Evolutionary conservation across 2,113 vertebrate species (phyloP).

Genomic region (Oxygymnocypris stewartii): DNA sequence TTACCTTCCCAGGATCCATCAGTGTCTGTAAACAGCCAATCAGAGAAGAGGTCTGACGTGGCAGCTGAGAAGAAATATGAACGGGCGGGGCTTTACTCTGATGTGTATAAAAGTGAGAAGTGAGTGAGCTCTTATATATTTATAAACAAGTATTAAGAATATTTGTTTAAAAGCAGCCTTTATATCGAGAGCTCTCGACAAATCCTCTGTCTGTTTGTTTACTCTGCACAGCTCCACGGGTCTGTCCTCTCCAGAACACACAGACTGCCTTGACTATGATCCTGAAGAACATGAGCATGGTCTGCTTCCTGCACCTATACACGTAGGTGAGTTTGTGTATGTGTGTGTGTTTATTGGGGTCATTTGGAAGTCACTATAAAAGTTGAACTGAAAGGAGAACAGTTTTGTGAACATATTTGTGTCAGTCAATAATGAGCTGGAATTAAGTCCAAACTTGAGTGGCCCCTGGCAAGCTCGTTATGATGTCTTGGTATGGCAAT

Average conservation of each 20-base stretch:
- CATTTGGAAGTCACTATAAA: not conserved
- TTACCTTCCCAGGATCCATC: slow-evolving; percentile 8
- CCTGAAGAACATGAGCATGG: slow-evolving; percentile 87
- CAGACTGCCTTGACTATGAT: slow-evolving; percentile 85
- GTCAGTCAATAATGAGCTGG: not conserved
- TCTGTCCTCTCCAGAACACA: slow-evolving; percentile 65
- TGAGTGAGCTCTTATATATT: slow-evolving; percentile 72
- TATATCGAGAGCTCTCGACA: not conserved
- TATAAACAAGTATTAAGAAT: slow-evolving; percentile 5
- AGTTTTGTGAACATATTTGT: not conserved
- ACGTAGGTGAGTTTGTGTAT: slow-evolving; percentile 86
- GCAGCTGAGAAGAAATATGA: slow-evolving; percentile 92
- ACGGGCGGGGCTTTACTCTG: slow-evolving; percentile 95
- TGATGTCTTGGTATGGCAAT: not conserved
- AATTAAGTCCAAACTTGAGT: not conserved
- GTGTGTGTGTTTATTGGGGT: slow-evolving; percentile 14
- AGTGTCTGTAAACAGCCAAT: slow-evolving; percentile 64
- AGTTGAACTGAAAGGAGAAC: not conserved
- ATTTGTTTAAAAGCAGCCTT: slow-evolving; percentile 36
- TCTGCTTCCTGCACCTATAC: slow-evolving; percentile 91
- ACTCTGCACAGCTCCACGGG: not conserved
- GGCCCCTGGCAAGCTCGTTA: not conserved
- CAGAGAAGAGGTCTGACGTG: slow-evolving; percentile 80
- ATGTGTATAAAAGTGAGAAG: slow-evolving; percentile 95
- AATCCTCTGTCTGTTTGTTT: not conserved